Evolutionary conservation across 2,113 vertebrate genomes (phyloP), one percentile per base, ranked within the genome.

Genomic region (Ceratotherium simum): DNA sequence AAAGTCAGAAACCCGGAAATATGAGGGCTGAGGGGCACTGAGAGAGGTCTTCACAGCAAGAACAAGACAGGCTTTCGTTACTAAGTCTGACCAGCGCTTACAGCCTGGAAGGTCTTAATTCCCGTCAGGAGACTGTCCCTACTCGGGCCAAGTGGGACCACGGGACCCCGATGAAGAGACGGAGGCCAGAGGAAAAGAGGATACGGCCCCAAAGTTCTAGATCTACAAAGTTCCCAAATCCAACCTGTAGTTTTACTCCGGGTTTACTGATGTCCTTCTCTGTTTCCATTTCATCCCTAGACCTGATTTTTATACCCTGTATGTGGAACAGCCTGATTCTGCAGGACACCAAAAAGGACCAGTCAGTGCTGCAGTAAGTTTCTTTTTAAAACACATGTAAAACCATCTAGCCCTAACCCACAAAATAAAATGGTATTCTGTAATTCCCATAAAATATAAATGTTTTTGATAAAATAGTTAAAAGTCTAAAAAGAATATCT

Each of bases 291-390:
- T 73, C 93, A 54, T 95, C 42, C 98, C 23, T 29, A 99, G 99
- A 97, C 99, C 99, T 29, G 98, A 99, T 98, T 99, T 99, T 96
- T 99, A 99, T 90, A 99, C 99, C 75, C 83, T 99, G 54, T 99
- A 99, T 96, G 97, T 99, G 81, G 99, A 99, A 5, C 98, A 99
- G 91, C 99, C 99, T 17, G 99, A 99, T 98, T 25, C 97, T 58
- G 72, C 99, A 33, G 99, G 99, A 76, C 99, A 99, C 98, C 1
- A 0, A 0, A 95, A 73, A 79, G 99, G 99, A 97, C 99, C 99
- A 93, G 97, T 97, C 95, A 99, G 99, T 98, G 96, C 14, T 0
- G 25, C 98, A 97, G 99, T 99, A 98, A 99, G 99, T 98, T 42
- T 97, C 64, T 90, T 21, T 36, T 76, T 58, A 89, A 14, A 95